Evolutionary conservation across 2,888 invertebrate genomes (phyloP), one percentile per base, ranked within the genome.

Genomic region (Sesia bembeciformis): DNA sequence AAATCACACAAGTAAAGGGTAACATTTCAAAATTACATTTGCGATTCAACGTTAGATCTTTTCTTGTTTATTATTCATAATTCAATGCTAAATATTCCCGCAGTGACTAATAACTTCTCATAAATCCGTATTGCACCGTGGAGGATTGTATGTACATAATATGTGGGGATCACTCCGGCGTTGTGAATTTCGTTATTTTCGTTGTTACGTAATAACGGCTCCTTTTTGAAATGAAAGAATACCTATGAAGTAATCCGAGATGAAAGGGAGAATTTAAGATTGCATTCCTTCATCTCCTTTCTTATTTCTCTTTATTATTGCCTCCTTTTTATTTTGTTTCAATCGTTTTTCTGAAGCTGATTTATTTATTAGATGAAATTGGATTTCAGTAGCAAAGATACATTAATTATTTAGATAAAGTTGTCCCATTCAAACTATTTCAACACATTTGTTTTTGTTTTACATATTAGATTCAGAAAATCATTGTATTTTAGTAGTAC

Each of bases 11-110:
- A n/a, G n/a, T n/a, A n/a, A n/a, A 61, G 54, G 59, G 59, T 60
- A 61, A 65, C 64, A 63, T 62, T 70, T 57, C 62, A 62, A 67
- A 72, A 69, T 74, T 72, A 71, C 65, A 70, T 74, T 72, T 68
- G 68, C 72, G 69, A 70, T 71, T 74, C 67, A 64, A 67, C 67
- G 68, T 71, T 74, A 73, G 74, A 76, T 78, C 73, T 78, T 78
- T 77, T 81, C 77, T 81, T 80, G 78, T 84, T 83, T 85, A 78
- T 83, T 81, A 78, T 84, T 80, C 80, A 81, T 80, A 81, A 81
- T 77, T 82, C 78, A 81, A 81, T 81, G 78, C 68, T 77, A 76
- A 81, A 84, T 86, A 81, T 83, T 75, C 76, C 81, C 81, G 70
- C 78, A 70, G 79, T 81, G 81, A 83, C 83, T 84, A 83, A 85